Evolutionary conservation across 2,797 vertebrate genomes (phyloP), one percentile per base, ranked within the genome.

Genomic region (Falco novaeseelandiae): DNA sequence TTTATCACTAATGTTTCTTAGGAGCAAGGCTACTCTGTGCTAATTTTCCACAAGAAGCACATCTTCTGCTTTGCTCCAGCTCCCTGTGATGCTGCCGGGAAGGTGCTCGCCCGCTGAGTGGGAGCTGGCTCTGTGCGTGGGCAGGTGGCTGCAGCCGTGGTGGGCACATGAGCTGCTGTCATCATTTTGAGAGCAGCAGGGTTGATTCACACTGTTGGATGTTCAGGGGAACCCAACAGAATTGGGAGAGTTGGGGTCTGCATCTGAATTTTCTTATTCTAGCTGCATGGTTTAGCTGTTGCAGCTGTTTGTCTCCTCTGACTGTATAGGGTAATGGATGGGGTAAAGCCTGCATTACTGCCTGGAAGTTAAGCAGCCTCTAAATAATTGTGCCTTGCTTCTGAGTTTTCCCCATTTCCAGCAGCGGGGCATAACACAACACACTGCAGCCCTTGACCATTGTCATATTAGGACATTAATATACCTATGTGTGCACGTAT

Each of bases 191-290:
- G 69, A 78, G 46, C 61, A 81, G 20, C 3, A 8, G 36, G 40
- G 51, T 26, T 3, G 3, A 5, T 44, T 48, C 44, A 42, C 76
- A 18, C 34, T 2, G 1, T 29, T 0, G 0, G 21, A 15, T 55
- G 10, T 67, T 55, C 61, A 32, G 20, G 23, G 46, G 8, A 76
- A 12, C 5, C 2, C 44, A 36, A 2, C 0, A 3, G 34, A 44
- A 17, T 23, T 0, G 9, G 70, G 38, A 74, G 20, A 83, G 22
- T 1, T 72, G 36, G n/a, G 36, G 10, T 72, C n/a, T 87, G 15
- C 36, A 20, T 25, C 58, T 84, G 54, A 25, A 3, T 49, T 51
- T 92, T 59, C 74, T 34, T 44, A 7, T 44, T 51, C 22, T 6
- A 0, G 0, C 10, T 54, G 12, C 26, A 3, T 29, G 27, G 25